Evolutionary conservation across 2,113 vertebrate genomes (phyloP).

Genomic region (Neodon shergylaensis): DNA sequence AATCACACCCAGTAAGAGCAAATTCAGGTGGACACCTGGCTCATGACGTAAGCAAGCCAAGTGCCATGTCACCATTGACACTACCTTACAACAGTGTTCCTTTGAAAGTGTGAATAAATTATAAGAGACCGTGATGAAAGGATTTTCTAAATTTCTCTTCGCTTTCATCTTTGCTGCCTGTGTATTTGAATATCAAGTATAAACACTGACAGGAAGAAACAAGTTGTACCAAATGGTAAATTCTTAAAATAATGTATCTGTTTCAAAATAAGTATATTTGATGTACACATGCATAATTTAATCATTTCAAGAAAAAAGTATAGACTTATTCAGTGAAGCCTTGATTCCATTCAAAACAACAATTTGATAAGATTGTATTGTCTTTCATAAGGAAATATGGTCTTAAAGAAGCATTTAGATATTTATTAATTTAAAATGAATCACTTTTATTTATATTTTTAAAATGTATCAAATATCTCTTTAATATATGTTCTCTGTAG

Average conservation of each 20-base stretch:
- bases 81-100: neutral
- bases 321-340: neutral
- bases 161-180: neutral
- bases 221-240: neutral
- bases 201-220: neutral
- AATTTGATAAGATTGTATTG: constrained; percentile 6
- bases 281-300: neutral
- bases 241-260: constrained; percentile 9
- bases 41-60: neutral
- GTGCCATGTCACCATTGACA: neutral
- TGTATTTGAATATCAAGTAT: neutral
- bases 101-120: neutral
- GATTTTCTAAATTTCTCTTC: neutral
- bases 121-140: neutral
- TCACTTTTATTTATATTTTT: neutral
- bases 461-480: neutral
- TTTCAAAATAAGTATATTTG: constrained; percentile 7
- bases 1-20: neutral
- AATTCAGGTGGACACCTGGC: neutral
- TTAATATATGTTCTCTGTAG: neutral
- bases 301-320: neutral
- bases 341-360: neutral
- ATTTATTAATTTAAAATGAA: neutral
- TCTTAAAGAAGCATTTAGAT: neutral
- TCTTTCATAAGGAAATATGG: neutral